Evolutionary conservation across 2,888 invertebrate genomes (phyloP), one percentile per base, ranked within the genome.

Genomic region (Coenonympha glycerion): DNA sequence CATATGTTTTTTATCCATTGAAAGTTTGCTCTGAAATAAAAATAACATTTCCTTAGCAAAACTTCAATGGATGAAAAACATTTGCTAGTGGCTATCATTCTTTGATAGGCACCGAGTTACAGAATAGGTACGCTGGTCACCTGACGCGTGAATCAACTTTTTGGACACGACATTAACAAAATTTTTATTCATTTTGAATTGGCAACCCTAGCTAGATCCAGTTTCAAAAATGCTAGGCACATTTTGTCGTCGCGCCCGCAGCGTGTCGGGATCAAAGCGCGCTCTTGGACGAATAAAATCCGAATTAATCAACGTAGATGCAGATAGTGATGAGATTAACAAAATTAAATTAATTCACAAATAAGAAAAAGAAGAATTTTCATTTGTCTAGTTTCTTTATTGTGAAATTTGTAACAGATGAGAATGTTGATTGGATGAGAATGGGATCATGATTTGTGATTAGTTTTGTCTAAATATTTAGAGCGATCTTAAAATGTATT

Each of bases 231-330:
- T 78, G 68, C 64, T 70, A 63, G 71, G 69, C 76, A 76, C 76
- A 66, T 77, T 77, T 74, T 72, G 79, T 76, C 76, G 78, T 73
- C 82, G 77, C 72, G 71, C 65, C 64, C 61, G 61, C 64, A 64
- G 77, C 82, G 79, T 80, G 73, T 76, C 84, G 79, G 74, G 84
- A 85, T 86, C 86, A 85, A 85, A 86, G 74, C 80, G 78, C 82
- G 77, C 75, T 79, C 77, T 79, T 75, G 76, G 71, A 83, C 83
- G 82, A 86, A 86, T 86, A 82, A 84, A 86, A 86, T 72, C 76
- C 67, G 73, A 73, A 85, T 86, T 82, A 84, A 86, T 86, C 86
- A 85, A 80, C 70, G 62, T 63, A 61, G 41, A 80, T 70, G 62
- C 63, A 61, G 41, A 58, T 60, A 80, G 82, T 76, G 79, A 73